phyloP scores from a whole-genome alignment of 1,140 invertebrate genomes.

The Nasonia giraulti region DNA sequence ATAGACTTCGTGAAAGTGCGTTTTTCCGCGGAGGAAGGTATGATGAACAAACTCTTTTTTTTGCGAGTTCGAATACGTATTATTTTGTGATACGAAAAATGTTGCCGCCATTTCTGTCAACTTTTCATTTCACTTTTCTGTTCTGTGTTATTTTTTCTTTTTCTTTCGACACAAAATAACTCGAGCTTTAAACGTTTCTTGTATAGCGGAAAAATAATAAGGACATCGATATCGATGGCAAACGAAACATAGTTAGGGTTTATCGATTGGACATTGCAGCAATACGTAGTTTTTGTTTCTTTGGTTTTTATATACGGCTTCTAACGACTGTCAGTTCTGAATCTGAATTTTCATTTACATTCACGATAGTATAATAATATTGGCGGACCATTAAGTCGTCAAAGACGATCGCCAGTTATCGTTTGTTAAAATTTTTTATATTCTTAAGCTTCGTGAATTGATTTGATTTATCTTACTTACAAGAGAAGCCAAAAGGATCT shows the following conservation, averaged over 20 bases:
- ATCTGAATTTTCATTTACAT: background rate
- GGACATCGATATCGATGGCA: background rate
- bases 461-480: background rate
- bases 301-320: constrained; percentile 1
- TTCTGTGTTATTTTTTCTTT: background rate
- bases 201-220: background rate
- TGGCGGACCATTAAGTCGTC: background rate
- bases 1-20: background rate
- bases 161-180: background rate
- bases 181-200: constrained; percentile 19
- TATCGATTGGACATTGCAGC: background rate
- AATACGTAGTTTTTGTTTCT: constrained; percentile 15
- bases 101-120: constrained; percentile 28
- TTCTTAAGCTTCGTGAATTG: constrained; percentile 16
- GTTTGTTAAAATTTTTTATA: background rate
- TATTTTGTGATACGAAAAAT: constrained; percentile 42
- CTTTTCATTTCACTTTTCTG: background rate
- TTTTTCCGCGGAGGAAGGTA: background rate
- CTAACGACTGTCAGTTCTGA: background rate
- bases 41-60: background rate
- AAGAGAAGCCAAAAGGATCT: constrained; percentile 22
- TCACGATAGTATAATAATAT: background rate
- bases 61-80: constrained; percentile 25
- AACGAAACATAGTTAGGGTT: constrained; percentile 11
- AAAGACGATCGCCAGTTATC: background rate